Evolutionary conservation across 2,113 vertebrate species (phyloP).

Genomic region (Muntiacus muntjak): DNA sequence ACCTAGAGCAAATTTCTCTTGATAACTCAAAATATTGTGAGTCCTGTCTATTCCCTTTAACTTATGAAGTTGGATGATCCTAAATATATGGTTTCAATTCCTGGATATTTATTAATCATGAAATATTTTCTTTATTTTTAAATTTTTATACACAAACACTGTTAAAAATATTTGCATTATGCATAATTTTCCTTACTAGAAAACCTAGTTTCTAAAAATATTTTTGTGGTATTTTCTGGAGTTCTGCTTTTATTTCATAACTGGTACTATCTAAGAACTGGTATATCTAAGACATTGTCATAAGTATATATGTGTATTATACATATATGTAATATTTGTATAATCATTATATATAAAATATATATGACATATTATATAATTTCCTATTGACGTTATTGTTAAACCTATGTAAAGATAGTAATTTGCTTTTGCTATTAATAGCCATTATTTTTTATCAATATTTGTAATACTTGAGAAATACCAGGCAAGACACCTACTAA

Average conservation of each 20-base stretch:
- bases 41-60: not conserved
- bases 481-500: not conserved
- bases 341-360: not conserved
- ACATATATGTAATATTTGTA: not conserved
- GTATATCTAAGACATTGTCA: not conserved
- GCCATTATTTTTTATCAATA: not conserved
- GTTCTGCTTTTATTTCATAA: not conserved
- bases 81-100: not conserved
- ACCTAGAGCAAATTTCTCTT: not conserved
- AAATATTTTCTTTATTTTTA: not conserved
- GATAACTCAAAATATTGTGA: not conserved
- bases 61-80: not conserved
- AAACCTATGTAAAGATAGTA: not conserved
- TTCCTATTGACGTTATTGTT: not conserved
- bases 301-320: not conserved
- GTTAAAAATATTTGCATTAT: not conserved
- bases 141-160: not conserved
- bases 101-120: not conserved
- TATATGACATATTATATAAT: not conserved
- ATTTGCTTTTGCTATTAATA: not conserved
- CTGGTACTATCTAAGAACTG: not conserved
- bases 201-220: not conserved
- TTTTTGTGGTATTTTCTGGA: not conserved
- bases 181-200: not conserved
- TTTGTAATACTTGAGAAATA: not conserved